Evolutionary conservation across 2,888 invertebrate species (phyloP).

Genomic region (Polydesmus complanatus): DNA sequence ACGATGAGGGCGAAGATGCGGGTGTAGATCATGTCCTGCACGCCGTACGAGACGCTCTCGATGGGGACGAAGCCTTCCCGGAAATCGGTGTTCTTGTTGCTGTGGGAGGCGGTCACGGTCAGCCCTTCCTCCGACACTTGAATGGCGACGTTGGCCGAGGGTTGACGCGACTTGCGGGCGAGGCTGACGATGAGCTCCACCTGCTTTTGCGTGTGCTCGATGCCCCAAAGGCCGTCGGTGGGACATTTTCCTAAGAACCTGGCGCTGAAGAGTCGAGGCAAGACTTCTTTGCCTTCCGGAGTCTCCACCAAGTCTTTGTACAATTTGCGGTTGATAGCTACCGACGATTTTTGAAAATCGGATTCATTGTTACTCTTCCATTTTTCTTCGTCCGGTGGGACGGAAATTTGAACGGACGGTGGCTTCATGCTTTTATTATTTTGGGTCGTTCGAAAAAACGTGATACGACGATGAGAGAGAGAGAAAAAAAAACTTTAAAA

Average conservation of each 20-base stretch:
- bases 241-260: conserved; percentile 67
- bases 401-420: too few species aligned
- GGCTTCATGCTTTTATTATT: too few species aligned
- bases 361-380: too few species aligned
- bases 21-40: conserved; percentile 76
- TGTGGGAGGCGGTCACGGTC: conserved; percentile 22
- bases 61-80: conserved; percentile 48
- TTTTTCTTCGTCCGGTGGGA: too few species aligned
- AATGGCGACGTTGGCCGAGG: conserved; percentile 41
- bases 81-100: conserved; percentile 24
- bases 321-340: too few species aligned
- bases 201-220: conserved; percentile 75
- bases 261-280: too few species aligned
- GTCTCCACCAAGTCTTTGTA: too few species aligned
- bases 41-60: conserved; percentile 79
- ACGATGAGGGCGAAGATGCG: conserved; percentile 84
- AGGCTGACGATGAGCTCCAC: conserved; percentile 59
- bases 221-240: conserved; percentile 76
- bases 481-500: too few species aligned
- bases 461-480: too few species aligned
- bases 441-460: too few species aligned
- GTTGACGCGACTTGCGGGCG: conserved; percentile 26
- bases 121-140: conserved; percentile 41
- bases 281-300: too few species aligned
- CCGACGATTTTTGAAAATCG: too few species aligned